A percentile compares a stretch with the other conserved stretches of the same genome.
These are phyloP conservation scores for Rhagophthalmus giganteus DNA, from an alignment of 2,888 invertebrate genomes.

Conservation along the genomic window DNA sequence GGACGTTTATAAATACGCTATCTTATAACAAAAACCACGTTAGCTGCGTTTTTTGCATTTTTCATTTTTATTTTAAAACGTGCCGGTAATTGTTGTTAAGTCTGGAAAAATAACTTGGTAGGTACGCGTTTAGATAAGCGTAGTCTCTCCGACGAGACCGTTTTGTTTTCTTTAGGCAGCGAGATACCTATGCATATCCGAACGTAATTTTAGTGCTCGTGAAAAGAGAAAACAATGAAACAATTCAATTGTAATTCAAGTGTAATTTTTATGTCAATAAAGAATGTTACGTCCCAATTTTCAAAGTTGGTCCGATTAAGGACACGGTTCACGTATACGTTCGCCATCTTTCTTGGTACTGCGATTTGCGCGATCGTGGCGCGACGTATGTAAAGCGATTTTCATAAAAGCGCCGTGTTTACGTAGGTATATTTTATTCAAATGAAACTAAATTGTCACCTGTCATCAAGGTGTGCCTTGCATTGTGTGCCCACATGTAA, in stretches of 20 bases:
- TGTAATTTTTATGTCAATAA: constrained; percentile 21
- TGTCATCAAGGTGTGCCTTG: constrained; percentile 41
- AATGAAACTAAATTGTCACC: constrained; percentile 39
- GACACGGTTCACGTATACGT: constrained; percentile 2
- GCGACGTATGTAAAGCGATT: constrained; percentile 1
- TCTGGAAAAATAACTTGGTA: too few species aligned
- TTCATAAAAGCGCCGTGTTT: constrained; percentile 11
- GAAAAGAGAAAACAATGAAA: constrained; percentile 21
- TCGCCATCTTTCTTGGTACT: constrained; percentile 7
- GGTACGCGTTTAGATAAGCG: too few species aligned
- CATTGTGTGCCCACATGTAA: constrained; percentile 38
- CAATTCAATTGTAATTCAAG: constrained; percentile 22
- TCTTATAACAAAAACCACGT: too few species aligned
- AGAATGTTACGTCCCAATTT: constrained; percentile 21
- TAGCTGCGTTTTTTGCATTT: background rate
- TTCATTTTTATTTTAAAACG: background rate
- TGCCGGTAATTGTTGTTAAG: background rate
- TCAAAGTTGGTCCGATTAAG: constrained; percentile 2
- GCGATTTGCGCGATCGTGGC: constrained; percentile 7
- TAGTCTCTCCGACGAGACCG: too few species aligned
- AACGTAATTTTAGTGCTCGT: background rate
- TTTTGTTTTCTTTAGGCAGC: background rate
- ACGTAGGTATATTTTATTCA: constrained; percentile 35
- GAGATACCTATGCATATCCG: background rate
- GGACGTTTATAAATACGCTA: constrained; percentile 1